Percentiles rank a stretch among this genome's conserved stretches.
These are phyloP conservation scores for Odontamblyopus lacepedii DNA, from an alignment of 2,797 vertebrate genomes.

Conservation along the genomic window DNA sequence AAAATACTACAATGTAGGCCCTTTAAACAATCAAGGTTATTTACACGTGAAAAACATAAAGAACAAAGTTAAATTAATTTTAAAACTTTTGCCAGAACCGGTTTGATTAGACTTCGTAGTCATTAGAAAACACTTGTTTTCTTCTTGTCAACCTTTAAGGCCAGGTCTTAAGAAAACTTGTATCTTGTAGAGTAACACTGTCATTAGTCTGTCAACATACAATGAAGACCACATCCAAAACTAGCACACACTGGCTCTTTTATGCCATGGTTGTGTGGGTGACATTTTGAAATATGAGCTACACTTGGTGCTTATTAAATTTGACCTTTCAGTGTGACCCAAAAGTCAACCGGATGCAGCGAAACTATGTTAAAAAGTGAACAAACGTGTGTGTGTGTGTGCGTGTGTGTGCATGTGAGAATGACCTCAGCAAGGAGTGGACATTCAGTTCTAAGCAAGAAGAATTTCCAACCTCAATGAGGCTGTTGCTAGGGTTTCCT, in stretches of 20 bases:
- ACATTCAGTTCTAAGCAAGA: slow-evolving; percentile 61
- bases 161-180: slow-evolving; percentile 22
- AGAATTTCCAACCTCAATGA: slow-evolving; percentile 50
- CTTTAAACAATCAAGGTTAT: too few species aligned
- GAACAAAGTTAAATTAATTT: not conserved
- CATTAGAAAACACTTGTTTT: not conserved
- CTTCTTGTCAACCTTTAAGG: slow-evolving; percentile 19
- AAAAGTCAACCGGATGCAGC: slow-evolving; percentile 49
- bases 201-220: slow-evolving; percentile 50
- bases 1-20: too few species aligned
- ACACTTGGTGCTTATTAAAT: slow-evolving; percentile 50
- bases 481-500: slow-evolving; percentile 57
- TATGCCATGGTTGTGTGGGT: slow-evolving; percentile 20
- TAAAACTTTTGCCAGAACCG: not conserved
- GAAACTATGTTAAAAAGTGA: slow-evolving; percentile 31
- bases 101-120: not conserved
- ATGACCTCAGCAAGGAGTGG: slow-evolving; percentile 59
- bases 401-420: slow-evolving; percentile 1
- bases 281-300: slow-evolving; percentile 55
- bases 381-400: slow-evolving; percentile 10
- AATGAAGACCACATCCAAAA: slow-evolving; percentile 30
- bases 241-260: slow-evolving; percentile 29
- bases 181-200: slow-evolving; percentile 33
- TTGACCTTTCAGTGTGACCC: slow-evolving; percentile 47
- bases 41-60: not conserved